A percentile compares a stretch with the other conserved stretches of the same genome.
Evolutionary conservation across 2,113 vertebrate species (phyloP).

Genomic region (Notothenia coriiceps): DNA sequence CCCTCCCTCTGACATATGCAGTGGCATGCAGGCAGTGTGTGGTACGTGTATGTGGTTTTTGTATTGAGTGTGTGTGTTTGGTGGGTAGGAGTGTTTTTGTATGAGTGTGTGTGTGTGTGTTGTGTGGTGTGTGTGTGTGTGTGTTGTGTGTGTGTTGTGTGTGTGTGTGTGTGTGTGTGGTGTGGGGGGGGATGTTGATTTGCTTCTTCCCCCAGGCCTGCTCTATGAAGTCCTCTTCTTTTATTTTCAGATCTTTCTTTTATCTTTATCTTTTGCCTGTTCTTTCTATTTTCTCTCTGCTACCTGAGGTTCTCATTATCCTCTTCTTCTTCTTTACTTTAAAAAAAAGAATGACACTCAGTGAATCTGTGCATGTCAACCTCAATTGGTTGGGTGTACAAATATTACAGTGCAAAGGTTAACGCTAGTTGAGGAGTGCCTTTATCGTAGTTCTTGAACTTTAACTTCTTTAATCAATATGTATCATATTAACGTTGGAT

Average conservation of each 20-base stretch:
- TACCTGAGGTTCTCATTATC: conserved; percentile 27
- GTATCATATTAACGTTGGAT: neutral
- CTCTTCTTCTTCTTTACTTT: conserved; percentile 26
- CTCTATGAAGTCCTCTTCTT: conserved; percentile 67
- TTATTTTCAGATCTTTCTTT: conserved; percentile 56
- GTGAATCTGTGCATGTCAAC: neutral
- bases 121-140: conserved; percentile 34
- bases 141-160: conserved; percentile 34
- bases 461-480: neutral
- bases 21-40: conserved; percentile 53
- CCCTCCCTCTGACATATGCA: conserved; percentile 69
- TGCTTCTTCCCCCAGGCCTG: conserved; percentile 66
- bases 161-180: conserved; percentile 13
- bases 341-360: neutral
- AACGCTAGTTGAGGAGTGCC: neutral
- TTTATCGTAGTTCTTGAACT: neutral
- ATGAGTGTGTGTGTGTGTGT: conserved; percentile 13
- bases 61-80: neutral
- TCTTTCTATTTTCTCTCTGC: conserved; percentile 21
- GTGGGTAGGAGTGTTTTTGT: neutral
- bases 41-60: conserved; percentile 31
- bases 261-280: neutral
- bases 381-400: too few species aligned
- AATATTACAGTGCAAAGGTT: too few species aligned
- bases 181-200: conserved; percentile 57